Percentiles rank a stretch among this genome's conserved stretches.
Evolutionary conservation across 2,888 invertebrate species (phyloP).

Genomic region (Tineola bisselliella): DNA sequence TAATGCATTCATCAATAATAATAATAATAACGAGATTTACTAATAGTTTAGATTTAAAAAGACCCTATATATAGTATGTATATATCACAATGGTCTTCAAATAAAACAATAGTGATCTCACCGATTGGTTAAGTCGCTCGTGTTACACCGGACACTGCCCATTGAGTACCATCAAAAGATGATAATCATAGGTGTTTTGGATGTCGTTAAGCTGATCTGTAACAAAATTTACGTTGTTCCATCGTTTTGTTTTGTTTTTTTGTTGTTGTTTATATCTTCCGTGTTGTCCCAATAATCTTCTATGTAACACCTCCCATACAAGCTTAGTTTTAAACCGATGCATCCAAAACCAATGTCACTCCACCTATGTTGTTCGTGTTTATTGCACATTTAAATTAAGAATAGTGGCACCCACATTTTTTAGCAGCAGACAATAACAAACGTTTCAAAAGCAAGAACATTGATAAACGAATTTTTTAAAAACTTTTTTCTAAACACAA

Average conservation of each 20-base stretch:
- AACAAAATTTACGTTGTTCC: slow-evolving; percentile 65
- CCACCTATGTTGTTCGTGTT: background rate
- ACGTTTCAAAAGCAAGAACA: too few relatives aligned
- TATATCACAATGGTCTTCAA: background rate
- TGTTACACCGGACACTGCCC: slow-evolving; percentile 20
- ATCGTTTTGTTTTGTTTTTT: slow-evolving; percentile 25
- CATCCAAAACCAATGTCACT: background rate
- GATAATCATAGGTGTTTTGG: slow-evolving; percentile 68
- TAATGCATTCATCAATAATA: background rate
- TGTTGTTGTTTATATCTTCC: slow-evolving; percentile 6
- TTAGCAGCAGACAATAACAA: too few relatives aligned
- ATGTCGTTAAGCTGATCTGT: slow-evolving; percentile 67
- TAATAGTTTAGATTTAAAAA: background rate
- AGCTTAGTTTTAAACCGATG: background rate
- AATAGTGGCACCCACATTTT: too few relatives aligned
- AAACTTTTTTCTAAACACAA: too few relatives aligned
- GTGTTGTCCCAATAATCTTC: background rate
- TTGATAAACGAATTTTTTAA: background rate
- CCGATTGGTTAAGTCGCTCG: slow-evolving; percentile 8
- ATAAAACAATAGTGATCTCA: slow-evolving; percentile 5
- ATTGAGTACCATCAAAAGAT: slow-evolving; percentile 65
- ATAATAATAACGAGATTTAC: background rate
- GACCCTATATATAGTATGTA: background rate
- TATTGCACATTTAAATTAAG: too few relatives aligned
- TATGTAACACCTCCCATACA: slow-evolving; percentile 42